These are phyloP conservation scores for Macrosoma leucophasiata DNA, from an alignment of 2,888 invertebrate species.

Conservation along the genomic window DNA sequence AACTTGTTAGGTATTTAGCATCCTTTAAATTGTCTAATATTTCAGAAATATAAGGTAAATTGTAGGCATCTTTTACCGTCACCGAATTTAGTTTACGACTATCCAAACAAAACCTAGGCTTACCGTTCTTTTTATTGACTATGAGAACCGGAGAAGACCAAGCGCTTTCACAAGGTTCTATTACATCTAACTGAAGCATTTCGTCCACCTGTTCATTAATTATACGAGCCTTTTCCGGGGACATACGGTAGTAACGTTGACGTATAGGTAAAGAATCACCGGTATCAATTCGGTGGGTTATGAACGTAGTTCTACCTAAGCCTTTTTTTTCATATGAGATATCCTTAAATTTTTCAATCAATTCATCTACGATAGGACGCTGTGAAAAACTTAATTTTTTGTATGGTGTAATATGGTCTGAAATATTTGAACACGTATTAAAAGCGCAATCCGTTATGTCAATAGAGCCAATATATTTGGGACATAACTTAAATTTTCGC, in stretches of 20 bases:
- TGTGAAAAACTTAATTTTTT: constrained; percentile 9
- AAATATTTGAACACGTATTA: too few relatives aligned
- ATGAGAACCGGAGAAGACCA: constrained; percentile 25
- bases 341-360: constrained; percentile 14
- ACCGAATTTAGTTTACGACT: constrained; percentile 20
- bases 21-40: constrained; percentile 23
- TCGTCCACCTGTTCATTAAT: constrained; percentile 14
- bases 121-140: constrained; percentile 18
- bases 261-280: constrained; percentile 26
- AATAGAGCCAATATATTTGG: too few relatives aligned
- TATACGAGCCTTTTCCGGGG: constrained; percentile 21
- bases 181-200: constrained; percentile 12
- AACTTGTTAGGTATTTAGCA: constrained; percentile 16
- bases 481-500: constrained; percentile 11
- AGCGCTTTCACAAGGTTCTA: constrained; percentile 22
- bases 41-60: constrained; percentile 20
- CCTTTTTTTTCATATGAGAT: constrained; percentile 20
- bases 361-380: constrained; percentile 9
- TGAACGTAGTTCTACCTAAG: constrained; percentile 24
- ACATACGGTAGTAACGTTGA: constrained; percentile 23
- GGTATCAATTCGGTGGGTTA: constrained; percentile 26
- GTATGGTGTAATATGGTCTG: too few relatives aligned
- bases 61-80: constrained; percentile 20
- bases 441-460: too few relatives aligned
- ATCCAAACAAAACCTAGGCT: constrained; percentile 23